These are phyloP conservation scores for Montipora capitata DNA, from an alignment of 92 coral and sea anemone genomes.

Conservation along the genomic window DNA sequence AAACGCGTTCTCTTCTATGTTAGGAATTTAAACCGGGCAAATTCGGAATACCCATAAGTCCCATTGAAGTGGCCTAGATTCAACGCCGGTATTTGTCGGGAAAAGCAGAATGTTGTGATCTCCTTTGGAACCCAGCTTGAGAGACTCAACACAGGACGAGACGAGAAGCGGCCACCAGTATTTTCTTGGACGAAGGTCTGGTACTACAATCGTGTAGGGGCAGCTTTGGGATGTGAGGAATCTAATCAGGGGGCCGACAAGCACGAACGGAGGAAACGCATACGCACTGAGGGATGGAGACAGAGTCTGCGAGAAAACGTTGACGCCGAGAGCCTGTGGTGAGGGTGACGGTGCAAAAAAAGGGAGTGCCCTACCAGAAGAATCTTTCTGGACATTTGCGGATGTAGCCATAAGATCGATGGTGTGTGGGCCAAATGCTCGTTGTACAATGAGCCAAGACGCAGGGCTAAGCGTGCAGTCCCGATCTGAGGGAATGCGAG, in stretches of 20 bases:
- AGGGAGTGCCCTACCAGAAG: too few relatives aligned
- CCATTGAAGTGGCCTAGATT: conserved; percentile 47
- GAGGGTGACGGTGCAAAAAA: too few relatives aligned
- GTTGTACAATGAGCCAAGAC: too few relatives aligned
- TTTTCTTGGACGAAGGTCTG: conserved; percentile 32
- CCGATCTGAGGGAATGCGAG: too few relatives aligned
- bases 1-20: not conserved
- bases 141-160: not conserved
- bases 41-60: conserved; percentile 43
- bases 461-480: too few relatives aligned
- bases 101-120: conserved; percentile 22
- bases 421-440: too few relatives aligned
- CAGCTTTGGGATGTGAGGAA: conserved; percentile 27
- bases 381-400: too few relatives aligned
- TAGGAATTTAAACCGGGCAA: not conserved
- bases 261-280: not conserved
- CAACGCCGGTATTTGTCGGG: not conserved
- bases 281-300: too few relatives aligned
- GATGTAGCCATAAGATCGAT: too few relatives aligned
- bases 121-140: conserved; percentile 39
- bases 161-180: conserved; percentile 50
- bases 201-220: conserved; percentile 29
- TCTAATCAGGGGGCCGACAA: conserved; percentile 45
- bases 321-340: too few relatives aligned
- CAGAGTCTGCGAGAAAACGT: too few relatives aligned